Evolutionary conservation across 1,140 invertebrate species (phyloP).

Genomic region (Zaprionus ghesquierei): DNA sequence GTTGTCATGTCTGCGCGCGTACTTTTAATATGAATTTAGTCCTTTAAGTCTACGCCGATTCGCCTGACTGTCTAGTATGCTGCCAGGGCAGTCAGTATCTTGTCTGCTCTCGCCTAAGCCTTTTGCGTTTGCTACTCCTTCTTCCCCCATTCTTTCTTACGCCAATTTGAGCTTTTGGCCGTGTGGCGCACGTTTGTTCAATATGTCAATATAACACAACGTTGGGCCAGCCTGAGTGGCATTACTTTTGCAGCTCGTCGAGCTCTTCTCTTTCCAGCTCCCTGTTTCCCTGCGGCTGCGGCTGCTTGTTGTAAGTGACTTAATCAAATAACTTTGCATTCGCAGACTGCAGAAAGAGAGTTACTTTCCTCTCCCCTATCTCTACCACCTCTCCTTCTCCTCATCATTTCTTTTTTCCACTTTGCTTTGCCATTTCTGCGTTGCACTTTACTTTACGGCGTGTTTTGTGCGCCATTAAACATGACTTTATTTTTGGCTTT

Average conservation of each 20-base stretch:
- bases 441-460: constrained; percentile 25
- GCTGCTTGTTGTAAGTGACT: constrained; percentile 63
- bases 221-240: constrained; percentile 57
- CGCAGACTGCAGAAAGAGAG: constrained; percentile 25
- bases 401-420: not conserved
- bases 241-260: constrained; percentile 47
- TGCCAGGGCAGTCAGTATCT: not conserved
- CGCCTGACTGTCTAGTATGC: constrained; percentile 18
- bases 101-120: not conserved
- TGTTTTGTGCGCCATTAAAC: constrained; percentile 50
- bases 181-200: constrained; percentile 72
- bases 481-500: constrained; percentile 45
- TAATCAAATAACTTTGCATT: constrained; percentile 81
- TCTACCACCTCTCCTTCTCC: not conserved
- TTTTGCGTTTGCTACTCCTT: not conserved
- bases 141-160: not conserved
- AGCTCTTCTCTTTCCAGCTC: too few species aligned
- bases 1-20: constrained; percentile 72
- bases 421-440: too few species aligned
- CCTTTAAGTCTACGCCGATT: constrained; percentile 60
- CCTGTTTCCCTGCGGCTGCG: not conserved
- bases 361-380: not conserved
- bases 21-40: constrained; percentile 81
- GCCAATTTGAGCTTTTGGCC: constrained; percentile 6
- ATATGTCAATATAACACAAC: constrained; percentile 80